Percentiles rank a stretch among this genome's conserved stretches.
Conservation (phyloP, 53 echinoderm and acorn worm species). For the Holothuria leucospilota region DNA sequence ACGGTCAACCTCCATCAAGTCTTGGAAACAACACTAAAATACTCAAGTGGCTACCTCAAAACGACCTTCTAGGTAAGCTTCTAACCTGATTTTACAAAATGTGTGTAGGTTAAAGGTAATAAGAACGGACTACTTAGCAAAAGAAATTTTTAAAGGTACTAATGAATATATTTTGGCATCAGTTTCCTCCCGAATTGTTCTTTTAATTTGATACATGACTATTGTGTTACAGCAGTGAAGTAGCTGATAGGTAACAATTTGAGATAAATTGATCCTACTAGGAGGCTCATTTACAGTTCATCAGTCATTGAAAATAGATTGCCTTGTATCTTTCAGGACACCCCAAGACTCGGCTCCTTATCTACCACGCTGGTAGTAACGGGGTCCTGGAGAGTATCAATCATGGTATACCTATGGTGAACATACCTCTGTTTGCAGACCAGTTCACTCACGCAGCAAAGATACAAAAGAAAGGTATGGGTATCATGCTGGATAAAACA, state of each 20-base stretch:
- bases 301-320: too few relatives aligned
- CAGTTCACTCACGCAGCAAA: conserved; percentile 31
- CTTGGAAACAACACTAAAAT: conserved; percentile 51
- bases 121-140: too few relatives aligned
- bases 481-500: conserved; percentile 17
- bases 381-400: conserved; percentile 54
- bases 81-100: background rate
- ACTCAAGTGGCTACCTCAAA: conserved; percentile 60
- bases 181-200: too few relatives aligned
- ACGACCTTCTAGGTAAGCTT: conserved; percentile 51
- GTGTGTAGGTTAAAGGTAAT: background rate
- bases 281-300: too few relatives aligned
- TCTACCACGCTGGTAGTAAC: conserved; percentile 62
- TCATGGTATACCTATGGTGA: conserved; percentile 65
- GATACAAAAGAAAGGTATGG: conserved; percentile 62
- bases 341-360: conserved; percentile 53
- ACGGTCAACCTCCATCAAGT: background rate
- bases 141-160: too few relatives aligned
- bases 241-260: too few relatives aligned
- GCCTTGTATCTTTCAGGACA: conserved; percentile 33
- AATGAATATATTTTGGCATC: too few relatives aligned
- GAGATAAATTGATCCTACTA: too few relatives aligned
- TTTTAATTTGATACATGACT: too few relatives aligned
- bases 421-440: conserved; percentile 55
- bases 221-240: too few relatives aligned